phyloP scores from a whole-genome alignment of 1,140 invertebrate genomes.

The Cherax quadricarinatus region DNA sequence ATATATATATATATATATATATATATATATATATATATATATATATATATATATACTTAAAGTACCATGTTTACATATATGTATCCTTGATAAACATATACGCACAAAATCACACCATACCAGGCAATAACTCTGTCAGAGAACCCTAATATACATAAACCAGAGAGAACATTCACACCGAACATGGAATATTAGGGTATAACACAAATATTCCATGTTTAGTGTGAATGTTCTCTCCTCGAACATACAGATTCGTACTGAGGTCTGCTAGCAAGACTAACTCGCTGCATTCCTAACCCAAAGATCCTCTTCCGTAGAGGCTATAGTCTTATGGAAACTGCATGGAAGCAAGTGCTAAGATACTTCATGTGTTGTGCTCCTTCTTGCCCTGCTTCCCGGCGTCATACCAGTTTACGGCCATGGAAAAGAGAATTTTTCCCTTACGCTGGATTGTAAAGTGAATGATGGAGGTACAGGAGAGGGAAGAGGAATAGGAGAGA shows the following conservation, averaged over 20 bases:
- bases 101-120: too few species aligned
- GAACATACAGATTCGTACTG: not conserved
- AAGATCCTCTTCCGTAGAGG: not conserved
- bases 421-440: not conserved
- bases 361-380: not conserved
- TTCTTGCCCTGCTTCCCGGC: not conserved
- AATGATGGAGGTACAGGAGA: not conserved
- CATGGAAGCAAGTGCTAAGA: not conserved
- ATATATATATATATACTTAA: not conserved
- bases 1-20: constrained; percentile 13
- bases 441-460: constrained; percentile 1
- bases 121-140: too few species aligned
- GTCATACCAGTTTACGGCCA: not conserved
- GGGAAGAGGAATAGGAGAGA: not conserved
- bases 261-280: too few species aligned
- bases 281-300: not conserved
- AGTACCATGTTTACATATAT: not conserved
- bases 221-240: too few species aligned
- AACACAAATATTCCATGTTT: too few species aligned
- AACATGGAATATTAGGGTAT: too few species aligned
- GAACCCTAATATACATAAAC: too few species aligned
- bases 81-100: not conserved
- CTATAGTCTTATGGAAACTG: not conserved
- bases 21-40: constrained; percentile 9
- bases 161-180: too few species aligned